Base-by-base conservation (phyloP, 2,113 vertebrate species). In the Esox niger region DNA sequence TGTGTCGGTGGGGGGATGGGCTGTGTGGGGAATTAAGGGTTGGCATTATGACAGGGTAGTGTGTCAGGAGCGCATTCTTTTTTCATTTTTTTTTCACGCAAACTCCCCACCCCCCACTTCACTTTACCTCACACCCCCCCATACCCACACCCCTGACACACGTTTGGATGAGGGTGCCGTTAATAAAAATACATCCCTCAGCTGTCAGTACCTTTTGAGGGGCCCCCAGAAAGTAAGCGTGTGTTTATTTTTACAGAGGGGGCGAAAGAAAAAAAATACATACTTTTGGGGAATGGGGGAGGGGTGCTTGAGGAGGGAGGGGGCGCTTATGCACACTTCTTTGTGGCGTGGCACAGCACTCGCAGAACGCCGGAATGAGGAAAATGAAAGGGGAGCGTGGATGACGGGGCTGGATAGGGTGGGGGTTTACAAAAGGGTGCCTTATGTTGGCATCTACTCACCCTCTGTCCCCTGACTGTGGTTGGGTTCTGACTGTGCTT, bases 191-290 rank as follows among this genome's bases (percentile, higher is more conserved):
- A 10, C 61, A 79, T 75, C 74, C 62, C 64, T 77, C 66, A 62
- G 79, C 80, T 78, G 58, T 64, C 76, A 77, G 71, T 86, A 74
- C 83, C 80, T 90, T n/a, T 85, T 78, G 82, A 84, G 84, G 85
- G 85, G 87, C 38, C 81, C 89, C 86, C 87, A 84, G 78, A 85
- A 90, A 87, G 71, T 84, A 84, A 90, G 86, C 84, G 84, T 83
- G 84, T 89, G 88, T 91, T 91, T 91, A 91, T 91, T 91, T 90
- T 90, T 89, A 89, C 89, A 83, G 73, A 49, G 59, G 56, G 77
- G 75, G 69, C 76, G 78, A 81, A 31, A 55, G 61, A 26, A 65
- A 33, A 55, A 63, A 63, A 66, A 73, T 46, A 62, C 70, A 76
- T 64, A 74, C 79, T 85, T 87, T 82, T 70, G 66, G 73, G 76